phyloP scores from a whole-genome alignment of 2,113 vertebrate genomes.

The Halcyon malimbica region DNA sequence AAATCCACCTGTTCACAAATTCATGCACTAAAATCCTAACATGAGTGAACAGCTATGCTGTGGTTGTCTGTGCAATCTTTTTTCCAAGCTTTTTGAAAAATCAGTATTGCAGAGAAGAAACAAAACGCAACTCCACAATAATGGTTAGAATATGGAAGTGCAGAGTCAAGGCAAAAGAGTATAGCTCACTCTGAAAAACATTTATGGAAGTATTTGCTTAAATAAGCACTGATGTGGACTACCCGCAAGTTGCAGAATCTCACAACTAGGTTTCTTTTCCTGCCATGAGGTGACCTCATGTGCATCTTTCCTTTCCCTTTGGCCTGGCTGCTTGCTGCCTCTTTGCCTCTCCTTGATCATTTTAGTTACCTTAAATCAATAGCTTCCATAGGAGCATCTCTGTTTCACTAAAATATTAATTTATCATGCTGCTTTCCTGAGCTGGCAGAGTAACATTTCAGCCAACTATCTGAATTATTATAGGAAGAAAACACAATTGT shows the following conservation, averaged over 20 bases:
- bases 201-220: conserved; percentile 61
- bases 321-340: conserved; percentile 58
- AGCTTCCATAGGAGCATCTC: conserved; percentile 7
- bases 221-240: conserved; percentile 57
- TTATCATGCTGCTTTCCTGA: conserved; percentile 21
- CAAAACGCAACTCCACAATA: neutral
- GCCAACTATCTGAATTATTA: neutral
- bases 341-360: conserved; percentile 36
- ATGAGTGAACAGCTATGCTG: neutral
- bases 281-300: conserved; percentile 55
- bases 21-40: neutral
- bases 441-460: conserved; percentile 1
- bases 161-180: neutral
- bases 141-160: neutral
- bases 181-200: conserved; percentile 7
- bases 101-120: neutral
- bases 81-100: neutral
- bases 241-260: neutral
- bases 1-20: conserved; percentile 17
- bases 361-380: neutral
- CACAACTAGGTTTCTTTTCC: conserved; percentile 62
- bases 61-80: conserved; percentile 58
- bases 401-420: neutral
- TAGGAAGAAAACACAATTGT: neutral
- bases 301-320: conserved; percentile 62